Evolutionary conservation across 2,797 vertebrate genomes (phyloP), one percentile per base, ranked within the genome.

Genomic region (Gephyroberyx darwinii): DNA sequence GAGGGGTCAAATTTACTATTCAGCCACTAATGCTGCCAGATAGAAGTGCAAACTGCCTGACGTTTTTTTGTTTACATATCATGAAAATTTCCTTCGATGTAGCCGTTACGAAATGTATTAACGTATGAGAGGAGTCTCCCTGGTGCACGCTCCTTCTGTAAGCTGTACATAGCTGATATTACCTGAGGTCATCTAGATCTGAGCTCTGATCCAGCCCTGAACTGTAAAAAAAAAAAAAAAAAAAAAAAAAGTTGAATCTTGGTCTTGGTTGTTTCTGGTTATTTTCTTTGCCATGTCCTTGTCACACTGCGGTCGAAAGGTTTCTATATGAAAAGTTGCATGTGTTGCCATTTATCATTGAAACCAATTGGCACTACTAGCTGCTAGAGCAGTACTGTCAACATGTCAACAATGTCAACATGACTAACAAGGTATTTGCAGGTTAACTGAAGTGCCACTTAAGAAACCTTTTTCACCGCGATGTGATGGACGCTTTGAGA

Each of bases 21-120:
- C 47, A 35, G 61, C 45, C 53, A 5, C 54, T 59, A 39, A 69
- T 68, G 78, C 60, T 82, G 65, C 54, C 69, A 65, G 61, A 70
- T 47, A 62, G 68, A 60, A 54, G 33, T 68, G 53, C 58, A 61
- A 74, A 78, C 64, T 53, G 77, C 74, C 58, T 74, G 75, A 62
- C 65, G 63, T 78, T 60, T 64, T 62, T 62, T 52, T 52, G 77
- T 86, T 89, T 84, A 87, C 82, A 82, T 80, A 76, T 84, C 51
- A 65, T 65, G 12, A 55, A 33, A 45, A 37, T 74, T 86, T 84
- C 53, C 74, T 81, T 26, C 26, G 26, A 26, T 26, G 65, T 81
- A 65, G 71, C 65, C 71, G 69, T 84, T 67, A 51, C 59, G 64
- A 30, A 26, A 48, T 75, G 54, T 77, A 65, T 69, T 61, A 17